Evolutionary conservation across 2,113 vertebrate species (phyloP).

Genomic region (Chloroceryle aenea): DNA sequence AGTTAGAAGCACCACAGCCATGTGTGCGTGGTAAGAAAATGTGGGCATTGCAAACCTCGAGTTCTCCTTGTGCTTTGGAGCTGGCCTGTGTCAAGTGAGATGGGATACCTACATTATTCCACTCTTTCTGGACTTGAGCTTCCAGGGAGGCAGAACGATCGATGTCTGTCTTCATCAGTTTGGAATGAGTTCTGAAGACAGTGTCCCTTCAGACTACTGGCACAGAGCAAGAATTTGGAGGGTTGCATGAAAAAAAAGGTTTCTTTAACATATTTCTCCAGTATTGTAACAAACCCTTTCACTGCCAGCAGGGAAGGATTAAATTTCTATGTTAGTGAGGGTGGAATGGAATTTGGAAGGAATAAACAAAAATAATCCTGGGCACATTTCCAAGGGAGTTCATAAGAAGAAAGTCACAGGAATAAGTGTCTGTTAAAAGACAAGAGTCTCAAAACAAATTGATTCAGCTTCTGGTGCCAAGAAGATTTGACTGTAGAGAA

Average conservation of each 20-base stretch:
- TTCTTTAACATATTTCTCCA: background rate
- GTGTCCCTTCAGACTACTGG: background rate
- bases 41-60: fast-evolving
- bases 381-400: conserved; percentile 51
- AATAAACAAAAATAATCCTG: conserved; percentile 66
- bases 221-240: background rate
- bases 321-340: conserved; percentile 22
- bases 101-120: background rate
- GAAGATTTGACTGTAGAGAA: background rate
- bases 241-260: background rate
- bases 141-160: fast-evolving
- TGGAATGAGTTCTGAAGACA: background rate
- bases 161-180: background rate
- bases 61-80: background rate
- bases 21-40: fast-evolving
- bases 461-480: conserved; percentile 12
- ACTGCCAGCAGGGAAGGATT: conserved; percentile 1
- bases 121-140: background rate
- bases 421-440: conserved; percentile 51
- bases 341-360: conserved; percentile 48
- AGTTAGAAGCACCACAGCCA: background rate
- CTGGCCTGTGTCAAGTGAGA: background rate
- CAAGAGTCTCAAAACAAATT: conserved; percentile 19
- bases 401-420: conserved; percentile 37
- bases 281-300: background rate